These are phyloP conservation scores for Geococcyx californianus DNA, from an alignment of 2,113 vertebrate genomes.

Conservation along the genomic window DNA sequence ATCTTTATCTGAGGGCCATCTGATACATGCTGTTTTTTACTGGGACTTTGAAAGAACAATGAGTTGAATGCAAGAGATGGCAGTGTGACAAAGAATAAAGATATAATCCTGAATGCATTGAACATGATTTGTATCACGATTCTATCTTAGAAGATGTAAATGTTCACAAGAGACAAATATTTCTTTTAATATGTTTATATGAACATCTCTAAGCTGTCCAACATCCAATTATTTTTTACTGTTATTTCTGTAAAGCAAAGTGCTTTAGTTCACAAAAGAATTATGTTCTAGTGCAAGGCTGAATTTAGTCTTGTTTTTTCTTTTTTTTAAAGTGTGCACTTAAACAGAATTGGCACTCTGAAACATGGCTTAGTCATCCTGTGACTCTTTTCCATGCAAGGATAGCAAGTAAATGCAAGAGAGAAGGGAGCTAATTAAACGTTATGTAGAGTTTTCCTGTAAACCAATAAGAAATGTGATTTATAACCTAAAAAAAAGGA, in stretches of 20 bases:
- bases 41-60: not conserved
- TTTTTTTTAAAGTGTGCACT: not conserved
- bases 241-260: conserved; percentile 5
- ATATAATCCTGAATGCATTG: not conserved
- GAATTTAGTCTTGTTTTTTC: not conserved
- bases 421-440: not conserved
- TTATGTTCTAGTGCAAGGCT: not conserved
- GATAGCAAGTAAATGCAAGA: not conserved
- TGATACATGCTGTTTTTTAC: conserved; percentile 7
- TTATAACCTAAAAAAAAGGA: not conserved
- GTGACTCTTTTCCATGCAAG: not conserved
- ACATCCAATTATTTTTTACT: conserved; percentile 5
- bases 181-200: conserved; percentile 44
- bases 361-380: not conserved
- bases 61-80: not conserved
- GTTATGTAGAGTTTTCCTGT: not conserved
- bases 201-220: not conserved
- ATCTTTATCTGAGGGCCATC: not conserved
- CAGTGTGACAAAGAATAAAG: not conserved
- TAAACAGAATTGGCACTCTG: not conserved
- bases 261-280: not conserved
- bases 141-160: conserved; percentile 5
- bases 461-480: not conserved
- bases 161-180: conserved; percentile 21
- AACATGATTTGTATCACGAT: not conserved